Evolutionary conservation across 2,888 invertebrate genomes (phyloP).

Genomic region (Phasia obesa): DNA sequence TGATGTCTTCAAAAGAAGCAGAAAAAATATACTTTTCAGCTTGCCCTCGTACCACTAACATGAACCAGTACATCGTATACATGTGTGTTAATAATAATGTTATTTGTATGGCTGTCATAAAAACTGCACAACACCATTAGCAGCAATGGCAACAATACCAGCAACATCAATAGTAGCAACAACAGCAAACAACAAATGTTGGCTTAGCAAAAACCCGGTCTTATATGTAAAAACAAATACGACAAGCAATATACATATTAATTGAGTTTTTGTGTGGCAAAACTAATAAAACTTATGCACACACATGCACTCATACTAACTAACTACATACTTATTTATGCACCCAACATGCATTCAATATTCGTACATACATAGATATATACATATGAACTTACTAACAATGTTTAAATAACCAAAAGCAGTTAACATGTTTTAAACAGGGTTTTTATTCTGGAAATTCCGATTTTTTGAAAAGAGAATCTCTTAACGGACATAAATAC

Average conservation of each 20-base stretch:
- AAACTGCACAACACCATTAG: constrained; percentile 33
- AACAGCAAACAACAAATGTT: constrained; percentile 27
- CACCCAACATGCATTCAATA: not conserved
- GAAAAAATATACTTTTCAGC: too few relatives aligned
- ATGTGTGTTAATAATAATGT: constrained; percentile 38
- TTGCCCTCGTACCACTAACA: constrained; percentile 5
- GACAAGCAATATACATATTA: constrained; percentile 47
- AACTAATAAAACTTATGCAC: constrained; percentile 25
- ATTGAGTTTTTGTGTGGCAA: constrained; percentile 62
- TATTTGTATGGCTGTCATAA: constrained; percentile 37
- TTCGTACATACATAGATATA: not conserved
- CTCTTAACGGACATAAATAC: not conserved
- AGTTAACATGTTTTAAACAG: constrained; percentile 1
- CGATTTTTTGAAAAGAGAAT: not conserved
- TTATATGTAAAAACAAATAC: constrained; percentile 31
- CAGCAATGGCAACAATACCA: constrained; percentile 24
- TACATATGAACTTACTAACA: not conserved
- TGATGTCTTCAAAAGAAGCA: too few relatives aligned
- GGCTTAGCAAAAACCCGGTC: constrained; percentile 35
- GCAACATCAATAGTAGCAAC: constrained; percentile 16
- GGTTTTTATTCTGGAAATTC: constrained; percentile 3
- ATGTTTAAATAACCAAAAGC: constrained; percentile 1
- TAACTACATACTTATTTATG: too few relatives aligned
- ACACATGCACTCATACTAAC: not conserved
- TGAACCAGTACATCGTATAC: not conserved